Base-by-base conservation (phyloP, 2,888 invertebrate species). In the Aphrophora alni region DNA sequence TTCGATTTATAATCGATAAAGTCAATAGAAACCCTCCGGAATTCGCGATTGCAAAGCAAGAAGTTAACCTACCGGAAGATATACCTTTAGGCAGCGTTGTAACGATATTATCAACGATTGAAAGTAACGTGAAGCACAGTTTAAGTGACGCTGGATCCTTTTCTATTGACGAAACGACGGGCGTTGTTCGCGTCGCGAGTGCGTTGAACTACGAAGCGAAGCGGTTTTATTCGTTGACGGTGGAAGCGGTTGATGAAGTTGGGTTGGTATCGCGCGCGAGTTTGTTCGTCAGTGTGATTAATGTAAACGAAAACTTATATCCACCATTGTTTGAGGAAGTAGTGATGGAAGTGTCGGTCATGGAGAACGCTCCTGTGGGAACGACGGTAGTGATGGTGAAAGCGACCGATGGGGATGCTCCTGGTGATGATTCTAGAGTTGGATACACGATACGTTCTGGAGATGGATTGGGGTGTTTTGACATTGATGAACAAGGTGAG, bases 271-370 rank as follows among this genome's bases (percentile, higher is more conserved):
- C 96, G 0, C 94, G 94, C 86, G 93, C 95, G 81, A 91, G 93
- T 82, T 92, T 98, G 51, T 92, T 94, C 76, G 92, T 98, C 77
- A 96, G 97, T 89, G 92, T 96, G 83, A 94, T 95, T 85, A 98
- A 98, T 89, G 97, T 98, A 25, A 97, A 98, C 89, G 98, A 98
- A 89, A 98, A 98, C 89, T 90, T 93, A 80, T 92, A 93, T 88
- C 91, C 96, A 78, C 97, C 98, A 0, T 89, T 90, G 84, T 98
- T 98, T 88, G 91, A 91, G 77, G 95, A 95, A 87, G 94, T 94
- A 86, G 95, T 96, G 84, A 89, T 94, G 83, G 89, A 91, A 83
- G 95, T 94, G 78, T 90, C 90, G 85, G 94, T 98, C 83, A 90
- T 89, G 80, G 98, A 98, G 89, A 97, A 96, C 88, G 91, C 92